Evolutionary conservation across 1,140 invertebrate species (phyloP).

Genomic region (Heliothis subflexa): DNA sequence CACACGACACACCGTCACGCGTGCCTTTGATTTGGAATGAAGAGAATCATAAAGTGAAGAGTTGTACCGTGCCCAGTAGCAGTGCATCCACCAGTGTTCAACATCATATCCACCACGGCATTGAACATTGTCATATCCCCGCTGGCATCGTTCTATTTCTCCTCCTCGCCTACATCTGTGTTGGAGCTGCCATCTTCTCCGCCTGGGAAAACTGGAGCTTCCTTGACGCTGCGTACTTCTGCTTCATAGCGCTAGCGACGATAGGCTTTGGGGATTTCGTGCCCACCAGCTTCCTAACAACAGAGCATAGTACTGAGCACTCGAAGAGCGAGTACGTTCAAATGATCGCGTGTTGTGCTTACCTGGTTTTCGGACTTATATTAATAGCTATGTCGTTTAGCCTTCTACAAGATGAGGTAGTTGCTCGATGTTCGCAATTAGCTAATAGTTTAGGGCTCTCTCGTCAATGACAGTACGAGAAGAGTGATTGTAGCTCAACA

Average conservation of each 20-base stretch:
- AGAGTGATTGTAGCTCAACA: conserved; percentile 83
- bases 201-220: conserved; percentile 92
- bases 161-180: conserved; percentile 90
- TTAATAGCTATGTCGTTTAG: conserved; percentile 97
- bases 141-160: conserved; percentile 90
- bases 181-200: conserved; percentile 91
- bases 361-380: conserved; percentile 94
- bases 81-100: conserved; percentile 69
- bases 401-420: conserved; percentile 95
- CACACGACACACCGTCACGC: conserved; percentile 90
- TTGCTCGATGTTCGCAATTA: conserved; percentile 90
- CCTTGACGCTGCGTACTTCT: conserved; percentile 94
- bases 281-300: conserved; percentile 87
- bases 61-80: conserved; percentile 72
- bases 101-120: conserved; percentile 66
- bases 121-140: conserved; percentile 88
- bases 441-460: conserved; percentile 87
- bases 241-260: conserved; percentile 94
- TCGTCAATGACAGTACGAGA: conserved; percentile 85
- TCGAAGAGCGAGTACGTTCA: conserved; percentile 89
- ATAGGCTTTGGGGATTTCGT: conserved; percentile 95
- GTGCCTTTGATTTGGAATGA: conserved; percentile 89
- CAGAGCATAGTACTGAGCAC: conserved; percentile 84
- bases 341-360: conserved; percentile 94
- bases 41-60: conserved; percentile 73